Evolutionary conservation across 2,113 vertebrate species (phyloP), one percentile per base, ranked within the genome.

Genomic region (Phrynosoma blainvillii): DNA sequence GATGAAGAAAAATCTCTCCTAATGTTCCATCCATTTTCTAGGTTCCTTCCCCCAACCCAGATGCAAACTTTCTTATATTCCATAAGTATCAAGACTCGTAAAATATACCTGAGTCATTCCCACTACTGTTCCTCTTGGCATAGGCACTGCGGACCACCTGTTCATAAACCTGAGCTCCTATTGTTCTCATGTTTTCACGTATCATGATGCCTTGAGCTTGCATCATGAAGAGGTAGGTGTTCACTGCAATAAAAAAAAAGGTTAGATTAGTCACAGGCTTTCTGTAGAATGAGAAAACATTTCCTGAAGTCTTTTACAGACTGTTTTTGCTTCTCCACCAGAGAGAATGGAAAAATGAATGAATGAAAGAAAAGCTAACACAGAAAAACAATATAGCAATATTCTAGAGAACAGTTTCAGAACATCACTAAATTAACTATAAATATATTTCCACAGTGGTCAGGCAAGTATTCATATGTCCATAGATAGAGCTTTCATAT

Each of bases 191-290:
- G 89, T 99, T 99, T 95, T 99, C 97, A 86, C 97, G 97, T 93
- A 99, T 98, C 95, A 98, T 97, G 94, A 99, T 98, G 93, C 98
- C 98, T 85, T 97, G 97, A 86, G 99, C 99, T 96, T 99, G 98
- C 96, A 98, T 98, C 98, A 98, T 99, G 97, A 99, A 99, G 96
- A 99, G 96, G 97, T 99, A 99, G 96, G 99, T 99, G 94, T 99
- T 99, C 95, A 99, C 99, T 99, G 96, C 23, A 85, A 94, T 74
- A 89, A 65, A 94, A 70, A 70, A 30, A 62, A 40, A 82, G 65
- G 21, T 47, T 32, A 90, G 36, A 84, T 80, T 83, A 86, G 73
- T 71, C 14, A 68, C 20, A 59, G 47, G 8, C 32, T 83, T 77
- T 82, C 78, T 82, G 23, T 13, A 32, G 11, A 76, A 59, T n/a